Evolutionary conservation across 1,140 invertebrate genomes (phyloP).

Genomic region (Limonius californicus): DNA sequence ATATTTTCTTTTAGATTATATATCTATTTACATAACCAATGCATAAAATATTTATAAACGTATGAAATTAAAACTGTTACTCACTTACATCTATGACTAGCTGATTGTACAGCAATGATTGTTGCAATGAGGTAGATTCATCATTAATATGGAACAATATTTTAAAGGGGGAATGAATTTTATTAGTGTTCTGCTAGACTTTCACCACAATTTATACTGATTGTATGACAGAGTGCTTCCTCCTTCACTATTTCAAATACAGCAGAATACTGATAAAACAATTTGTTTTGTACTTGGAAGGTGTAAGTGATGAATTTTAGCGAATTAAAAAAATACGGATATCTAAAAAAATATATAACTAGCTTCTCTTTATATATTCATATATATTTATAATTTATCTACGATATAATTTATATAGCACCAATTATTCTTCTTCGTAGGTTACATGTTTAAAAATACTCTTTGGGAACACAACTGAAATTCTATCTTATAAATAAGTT

Average conservation of each 20-base stretch:
- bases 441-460: slow-evolving; percentile 12
- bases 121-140: slow-evolving; percentile 44
- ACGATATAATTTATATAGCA: slow-evolving; percentile 15
- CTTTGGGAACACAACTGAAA: slow-evolving; percentile 13
- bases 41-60: slow-evolving; percentile 9
- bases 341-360: slow-evolving; percentile 13
- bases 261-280: slow-evolving; percentile 21
- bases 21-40: slow-evolving; percentile 6
- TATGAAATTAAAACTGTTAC: slow-evolving; percentile 27
- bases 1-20: slow-evolving; percentile 27
- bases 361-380: slow-evolving; percentile 5
- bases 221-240: neutral
- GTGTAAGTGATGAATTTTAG: slow-evolving; percentile 5
- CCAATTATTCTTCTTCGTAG: neutral
- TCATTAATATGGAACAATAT: slow-evolving; percentile 3
- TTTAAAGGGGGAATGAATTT: slow-evolving; percentile 3
- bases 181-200: slow-evolving; percentile 3
- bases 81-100: slow-evolving; percentile 43
- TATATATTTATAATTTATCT: slow-evolving; percentile 10
- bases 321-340: neutral
- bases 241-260: neutral
- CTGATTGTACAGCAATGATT: slow-evolving; percentile 46
- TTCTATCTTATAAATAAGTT: slow-evolving; percentile 8
- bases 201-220: neutral
- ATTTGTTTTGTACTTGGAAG: slow-evolving; percentile 21